Conservation (phyloP, 2,888 invertebrate species). For the Cataglyphis rosenhaueri region DNA sequence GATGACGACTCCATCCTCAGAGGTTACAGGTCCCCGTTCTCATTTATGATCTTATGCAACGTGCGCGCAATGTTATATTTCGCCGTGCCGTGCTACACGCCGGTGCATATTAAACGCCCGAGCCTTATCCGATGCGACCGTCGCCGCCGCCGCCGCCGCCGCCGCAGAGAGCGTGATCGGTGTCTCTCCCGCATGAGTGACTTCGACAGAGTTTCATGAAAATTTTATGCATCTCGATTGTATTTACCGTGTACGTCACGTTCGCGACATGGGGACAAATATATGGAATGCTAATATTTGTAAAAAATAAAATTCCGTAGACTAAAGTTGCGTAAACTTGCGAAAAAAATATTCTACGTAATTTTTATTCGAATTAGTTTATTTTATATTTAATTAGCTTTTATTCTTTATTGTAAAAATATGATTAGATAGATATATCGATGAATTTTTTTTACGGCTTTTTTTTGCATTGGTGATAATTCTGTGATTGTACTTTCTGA, state of each 20-base stretch:
- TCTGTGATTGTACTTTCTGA: no score
- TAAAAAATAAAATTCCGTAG: conserved; percentile 9
- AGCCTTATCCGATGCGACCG: conserved; percentile 71
- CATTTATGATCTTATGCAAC: conserved; percentile 83
- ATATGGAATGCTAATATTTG: conserved; percentile 20
- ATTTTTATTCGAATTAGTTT: background rate
- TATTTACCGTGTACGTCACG: conserved; percentile 21
- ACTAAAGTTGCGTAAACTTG: background rate
- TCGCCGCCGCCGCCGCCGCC: conserved; percentile 18
- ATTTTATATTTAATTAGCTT: background rate
- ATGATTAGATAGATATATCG: background rate
- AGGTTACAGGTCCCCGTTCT: conserved; percentile 77
- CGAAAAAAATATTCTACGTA: background rate
- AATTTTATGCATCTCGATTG: background rate
- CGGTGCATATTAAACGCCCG: conserved; percentile 78
- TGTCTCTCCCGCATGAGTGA: conserved; percentile 47
- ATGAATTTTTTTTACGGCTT: background rate
- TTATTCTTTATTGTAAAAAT: background rate
- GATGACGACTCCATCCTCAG: conserved; percentile 78
- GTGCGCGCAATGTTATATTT: conserved; percentile 81
- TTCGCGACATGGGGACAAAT: background rate
- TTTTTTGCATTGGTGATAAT: background rate
- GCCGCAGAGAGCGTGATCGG: conserved; percentile 68
- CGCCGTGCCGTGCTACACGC: conserved; percentile 64
- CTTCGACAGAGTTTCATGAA: conserved; percentile 35